Evolutionary conservation across 2,888 invertebrate species (phyloP), one percentile per base, ranked within the genome.

Genomic region (Koerneria pararmatus): DNA sequence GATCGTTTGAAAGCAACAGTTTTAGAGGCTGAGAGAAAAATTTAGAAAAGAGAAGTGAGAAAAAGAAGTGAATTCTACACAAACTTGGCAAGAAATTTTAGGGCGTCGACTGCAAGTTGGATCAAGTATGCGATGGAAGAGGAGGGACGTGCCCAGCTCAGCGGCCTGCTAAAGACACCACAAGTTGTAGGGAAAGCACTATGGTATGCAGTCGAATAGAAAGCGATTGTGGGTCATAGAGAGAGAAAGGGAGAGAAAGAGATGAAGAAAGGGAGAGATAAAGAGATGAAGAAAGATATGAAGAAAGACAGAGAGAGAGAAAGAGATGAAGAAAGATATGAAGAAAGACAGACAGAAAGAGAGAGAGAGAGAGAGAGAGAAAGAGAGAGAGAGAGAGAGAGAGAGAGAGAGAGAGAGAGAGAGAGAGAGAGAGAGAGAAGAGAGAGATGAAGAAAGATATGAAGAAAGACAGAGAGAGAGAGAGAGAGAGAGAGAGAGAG

Each of bases 291-390:
- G 41, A 41, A 8, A 41, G 41, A 41, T 19, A 41, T 8, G 19
- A 8, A 41, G 41, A 41, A 8, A 41, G 41, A 41, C 41, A 41
- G 41, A 41, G 11, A 41, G 41, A n/a, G 41, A 41, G 11, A 41
- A 19, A 59, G 37, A 59, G 60, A 59, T 41, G 37, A 41, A 59
- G n/a, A n/a, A n/a, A n/a, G n/a, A n/a, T n/a, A n/a, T n/a, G n/a
- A n/a, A n/a, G n/a, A n/a, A n/a, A n/a, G n/a, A n/a, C n/a, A n/a
- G n/a, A n/a, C n/a, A n/a, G n/a, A n/a, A n/a, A n/a, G n/a, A n/a
- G n/a, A n/a, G 37, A 59, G 60, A 59, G 37, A 59, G 60, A 59
- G 37, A 59, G 60, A 59, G 37, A 59, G 60, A 59, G 37, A 59
- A 41, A 59, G 37, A 59, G 60, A 59, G 37, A 59, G 60, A 59